Evolutionary conservation across 2,888 invertebrate species (phyloP).

Genomic region (Tenthredo distinguenda): DNA sequence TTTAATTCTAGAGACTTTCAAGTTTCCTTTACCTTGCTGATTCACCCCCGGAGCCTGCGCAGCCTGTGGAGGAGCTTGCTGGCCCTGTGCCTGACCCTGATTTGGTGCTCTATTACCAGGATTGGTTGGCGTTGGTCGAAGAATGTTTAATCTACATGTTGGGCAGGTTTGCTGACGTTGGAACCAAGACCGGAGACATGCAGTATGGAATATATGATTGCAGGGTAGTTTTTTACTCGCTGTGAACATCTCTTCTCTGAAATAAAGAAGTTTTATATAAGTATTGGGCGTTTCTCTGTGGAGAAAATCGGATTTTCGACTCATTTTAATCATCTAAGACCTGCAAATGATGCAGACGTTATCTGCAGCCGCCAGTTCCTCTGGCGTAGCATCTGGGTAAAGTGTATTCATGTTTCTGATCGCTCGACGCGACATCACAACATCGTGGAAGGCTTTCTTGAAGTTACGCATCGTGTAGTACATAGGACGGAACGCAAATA

Average conservation of each 20-base stretch:
- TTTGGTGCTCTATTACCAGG: slow-evolving; percentile 70
- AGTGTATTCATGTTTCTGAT: slow-evolving; percentile 99
- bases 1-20: background rate
- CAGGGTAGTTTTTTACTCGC: slow-evolving; percentile 98
- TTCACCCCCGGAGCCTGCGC: slow-evolving; percentile 63
- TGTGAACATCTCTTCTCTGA: slow-evolving; percentile 84
- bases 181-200: slow-evolving; percentile 99
- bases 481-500: slow-evolving; percentile 99
- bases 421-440: slow-evolving; percentile 96
- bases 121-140: slow-evolving; percentile 76
- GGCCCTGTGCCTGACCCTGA: slow-evolving; percentile 71
- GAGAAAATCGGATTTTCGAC: slow-evolving; percentile 23
- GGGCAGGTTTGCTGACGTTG: slow-evolving; percentile 99
- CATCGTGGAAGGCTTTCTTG: slow-evolving; percentile 98
- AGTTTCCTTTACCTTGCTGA: slow-evolving; percentile 53
- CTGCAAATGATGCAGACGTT: slow-evolving; percentile 99
- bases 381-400: slow-evolving; percentile 97
- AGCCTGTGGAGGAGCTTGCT: slow-evolving; percentile 69
- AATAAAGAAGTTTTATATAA: slow-evolving; percentile 47
- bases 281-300: background rate
- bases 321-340: slow-evolving; percentile 61
- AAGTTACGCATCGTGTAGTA: slow-evolving; percentile 99
- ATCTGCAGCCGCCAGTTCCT: slow-evolving; percentile 94
- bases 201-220: slow-evolving; percentile 99
- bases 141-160: slow-evolving; percentile 95